Evolutionary conservation across 2,797 vertebrate species (phyloP).

Genomic region (Melanotaenia parkinsoni): DNA sequence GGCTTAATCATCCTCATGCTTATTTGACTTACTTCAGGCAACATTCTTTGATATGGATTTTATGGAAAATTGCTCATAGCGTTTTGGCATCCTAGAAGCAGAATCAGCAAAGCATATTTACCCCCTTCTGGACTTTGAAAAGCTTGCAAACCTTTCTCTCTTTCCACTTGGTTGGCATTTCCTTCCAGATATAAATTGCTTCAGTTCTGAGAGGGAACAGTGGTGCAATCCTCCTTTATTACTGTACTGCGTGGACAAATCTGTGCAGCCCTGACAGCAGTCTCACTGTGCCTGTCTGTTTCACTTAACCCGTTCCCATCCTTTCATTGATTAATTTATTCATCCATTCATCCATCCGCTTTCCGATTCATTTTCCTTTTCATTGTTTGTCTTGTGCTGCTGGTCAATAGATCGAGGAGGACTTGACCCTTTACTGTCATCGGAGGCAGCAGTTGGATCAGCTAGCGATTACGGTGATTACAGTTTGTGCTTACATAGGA

Average conservation of each 20-base stretch:
- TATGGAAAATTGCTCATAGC: slow-evolving; percentile 46
- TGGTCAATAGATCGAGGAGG: slow-evolving; percentile 46
- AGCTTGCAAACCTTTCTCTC: slow-evolving; percentile 33
- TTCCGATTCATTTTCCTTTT: slow-evolving; percentile 11
- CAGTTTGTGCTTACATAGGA: slow-evolving; percentile 76
- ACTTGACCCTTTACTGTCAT: slow-evolving; percentile 50
- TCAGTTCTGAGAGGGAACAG: slow-evolving; percentile 41
- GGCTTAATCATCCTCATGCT: slow-evolving; percentile 7
- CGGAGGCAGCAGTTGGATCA: slow-evolving; percentile 73
- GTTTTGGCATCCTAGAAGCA: slow-evolving; percentile 37
- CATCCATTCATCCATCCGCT: slow-evolving; percentile 11
- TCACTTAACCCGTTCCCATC: neutral
- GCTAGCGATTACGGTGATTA: slow-evolving; percentile 77
- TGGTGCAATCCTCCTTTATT: slow-evolving; percentile 47
- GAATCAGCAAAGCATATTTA: slow-evolving; percentile 24
- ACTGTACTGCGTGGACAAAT: slow-evolving; percentile 40
- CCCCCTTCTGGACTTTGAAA: slow-evolving; percentile 38
- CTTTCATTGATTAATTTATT: slow-evolving; percentile 15
- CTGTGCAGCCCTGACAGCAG: slow-evolving; percentile 33
- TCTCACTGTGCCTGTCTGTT: slow-evolving; percentile 16
- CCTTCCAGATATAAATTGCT: slow-evolving; percentile 49
- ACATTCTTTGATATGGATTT: slow-evolving; percentile 45
- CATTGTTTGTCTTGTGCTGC: slow-evolving; percentile 12
- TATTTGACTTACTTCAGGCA: slow-evolving; percentile 47
- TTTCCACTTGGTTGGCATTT: slow-evolving; percentile 35